phyloP scores from a whole-genome alignment of 2,797 vertebrate species.

The Falco naumanni region DNA sequence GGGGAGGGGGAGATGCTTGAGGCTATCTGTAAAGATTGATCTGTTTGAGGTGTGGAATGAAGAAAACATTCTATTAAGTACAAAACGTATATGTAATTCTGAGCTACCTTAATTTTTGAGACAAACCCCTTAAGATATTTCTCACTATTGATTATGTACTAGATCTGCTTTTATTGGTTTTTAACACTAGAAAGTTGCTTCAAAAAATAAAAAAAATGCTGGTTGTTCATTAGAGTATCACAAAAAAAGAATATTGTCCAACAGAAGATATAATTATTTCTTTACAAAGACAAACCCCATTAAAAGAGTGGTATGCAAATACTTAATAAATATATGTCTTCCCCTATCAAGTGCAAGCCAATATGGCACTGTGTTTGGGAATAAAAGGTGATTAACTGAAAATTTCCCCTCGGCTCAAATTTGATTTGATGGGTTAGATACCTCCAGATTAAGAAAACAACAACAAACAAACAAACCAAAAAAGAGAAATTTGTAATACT shows the following conservation, averaged over 20 bases:
- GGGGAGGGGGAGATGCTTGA: rapidly evolving
- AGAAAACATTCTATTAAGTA: not conserved
- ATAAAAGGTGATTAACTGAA: not conserved
- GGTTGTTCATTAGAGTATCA: not conserved
- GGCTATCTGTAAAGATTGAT: not conserved
- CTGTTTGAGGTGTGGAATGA: not conserved
- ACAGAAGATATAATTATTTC: not conserved
- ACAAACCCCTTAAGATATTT: not conserved
- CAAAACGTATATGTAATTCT: not conserved
- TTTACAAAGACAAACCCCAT: not conserved
- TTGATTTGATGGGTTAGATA: not conserved
- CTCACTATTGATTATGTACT: not conserved
- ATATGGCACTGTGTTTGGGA: not conserved
- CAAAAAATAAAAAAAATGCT: not conserved
- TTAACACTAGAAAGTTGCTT: not conserved
- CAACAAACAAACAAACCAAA: too few relatives aligned
- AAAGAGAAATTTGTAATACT: not conserved
- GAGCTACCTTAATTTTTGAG: not conserved
- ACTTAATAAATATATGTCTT: not conserved
- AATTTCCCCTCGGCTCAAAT: not conserved
- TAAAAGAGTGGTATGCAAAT: not conserved
- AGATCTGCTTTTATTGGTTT: not conserved
- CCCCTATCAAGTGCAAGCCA: not conserved
- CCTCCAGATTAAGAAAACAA: not conserved
- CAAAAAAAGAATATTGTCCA: not conserved